Evolutionary conservation across 2,113 vertebrate genomes (phyloP).

Genomic region (Nesospiza acunhae): DNA sequence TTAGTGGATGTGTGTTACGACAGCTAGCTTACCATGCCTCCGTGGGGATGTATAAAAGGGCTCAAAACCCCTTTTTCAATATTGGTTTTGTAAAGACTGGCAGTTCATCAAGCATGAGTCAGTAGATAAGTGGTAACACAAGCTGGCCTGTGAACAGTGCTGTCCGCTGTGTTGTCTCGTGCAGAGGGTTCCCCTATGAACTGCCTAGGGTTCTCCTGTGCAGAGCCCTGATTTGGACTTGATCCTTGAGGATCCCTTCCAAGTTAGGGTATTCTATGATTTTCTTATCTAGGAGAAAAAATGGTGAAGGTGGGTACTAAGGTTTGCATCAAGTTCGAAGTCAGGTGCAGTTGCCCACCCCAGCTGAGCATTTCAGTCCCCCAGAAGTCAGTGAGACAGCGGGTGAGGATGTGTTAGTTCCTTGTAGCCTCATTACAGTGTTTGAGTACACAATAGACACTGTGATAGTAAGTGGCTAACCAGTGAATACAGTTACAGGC

Average conservation of each 20-base stretch:
- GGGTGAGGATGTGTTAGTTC: neutral
- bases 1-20: neutral
- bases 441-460: fast-evolving
- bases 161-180: neutral
- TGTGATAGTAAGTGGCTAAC: neutral
- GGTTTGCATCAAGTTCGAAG: neutral
- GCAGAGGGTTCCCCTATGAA: neutral
- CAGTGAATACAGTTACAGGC: neutral
- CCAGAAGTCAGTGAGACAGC: neutral
- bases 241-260: neutral
- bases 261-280: neutral
- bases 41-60: neutral
- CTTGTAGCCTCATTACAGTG: neutral
- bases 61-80: neutral
- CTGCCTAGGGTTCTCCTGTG: neutral
- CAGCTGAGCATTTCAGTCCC: neutral
- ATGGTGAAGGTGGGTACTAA: neutral
- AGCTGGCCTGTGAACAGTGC: neutral
- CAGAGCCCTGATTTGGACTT: neutral
- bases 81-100: neutral
- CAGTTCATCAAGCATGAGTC: neutral
- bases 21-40: neutral
- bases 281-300: neutral
- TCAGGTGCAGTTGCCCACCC: neutral
- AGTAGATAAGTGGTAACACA: neutral